A percentile compares a stretch with the other conserved stretches of the same genome.
These are phyloP conservation scores for Phalloptychus januarius DNA, from an alignment of 2,797 vertebrate species.

Conservation along the genomic window DNA sequence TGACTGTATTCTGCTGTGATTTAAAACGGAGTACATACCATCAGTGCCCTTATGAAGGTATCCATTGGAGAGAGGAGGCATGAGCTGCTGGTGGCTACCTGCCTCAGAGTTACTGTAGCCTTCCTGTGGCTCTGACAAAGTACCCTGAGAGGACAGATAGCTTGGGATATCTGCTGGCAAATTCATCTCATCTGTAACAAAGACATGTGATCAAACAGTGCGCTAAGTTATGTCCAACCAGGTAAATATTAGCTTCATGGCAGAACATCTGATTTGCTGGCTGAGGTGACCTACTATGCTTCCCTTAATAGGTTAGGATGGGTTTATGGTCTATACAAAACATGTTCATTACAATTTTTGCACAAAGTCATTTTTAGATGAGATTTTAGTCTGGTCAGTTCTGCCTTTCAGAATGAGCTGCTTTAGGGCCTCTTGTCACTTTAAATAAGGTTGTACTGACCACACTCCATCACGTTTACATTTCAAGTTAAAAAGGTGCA, in stretches of 20 bases:
- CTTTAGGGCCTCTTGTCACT: no score
- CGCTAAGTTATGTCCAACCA: neutral
- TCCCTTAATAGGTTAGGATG: no score
- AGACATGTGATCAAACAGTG: conserved; percentile 17
- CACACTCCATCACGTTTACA: no score
- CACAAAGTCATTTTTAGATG: no score
- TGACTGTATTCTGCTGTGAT: neutral
- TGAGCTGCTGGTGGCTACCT: conserved; percentile 96
- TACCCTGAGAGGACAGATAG: conserved; percentile 97
- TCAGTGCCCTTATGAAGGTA: conserved; percentile 90
- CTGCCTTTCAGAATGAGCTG: no score
- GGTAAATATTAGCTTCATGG: conserved; percentile 2
- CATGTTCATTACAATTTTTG: no score
- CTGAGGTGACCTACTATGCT: no score
- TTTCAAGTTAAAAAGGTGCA: no score
- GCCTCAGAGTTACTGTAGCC: conserved; percentile 92
- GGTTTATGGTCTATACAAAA: no score
- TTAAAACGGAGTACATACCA: conserved; percentile 71
- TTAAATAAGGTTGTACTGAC: no score
- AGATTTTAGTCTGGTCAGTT: no score
- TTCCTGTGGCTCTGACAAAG: conserved; percentile 93
- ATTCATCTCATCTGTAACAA: conserved; percentile 91
- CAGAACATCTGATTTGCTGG: neutral
- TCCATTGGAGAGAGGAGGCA: conserved; percentile 88
- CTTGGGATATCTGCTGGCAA: conserved; percentile 96